Percentiles rank a stretch among this genome's conserved stretches.
Conservation (phyloP, 2,113 vertebrate species). For the Laticauda colubrina region DNA sequence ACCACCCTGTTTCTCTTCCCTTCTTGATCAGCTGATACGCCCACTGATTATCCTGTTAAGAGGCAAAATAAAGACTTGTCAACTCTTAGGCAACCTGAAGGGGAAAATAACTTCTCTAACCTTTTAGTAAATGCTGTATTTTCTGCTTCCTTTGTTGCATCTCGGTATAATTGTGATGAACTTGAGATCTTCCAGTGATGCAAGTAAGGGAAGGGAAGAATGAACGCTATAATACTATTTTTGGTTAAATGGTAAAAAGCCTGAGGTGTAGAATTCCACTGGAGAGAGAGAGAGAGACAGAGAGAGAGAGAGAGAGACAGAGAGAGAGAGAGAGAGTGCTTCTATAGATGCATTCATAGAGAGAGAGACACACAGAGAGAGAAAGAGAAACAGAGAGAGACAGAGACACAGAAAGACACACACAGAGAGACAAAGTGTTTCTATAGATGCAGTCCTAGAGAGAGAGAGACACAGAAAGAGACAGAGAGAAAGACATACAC, state of each 20-base stretch:
- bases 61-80: conserved; percentile 54
- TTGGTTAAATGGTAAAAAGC: conserved; percentile 27
- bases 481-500: background rate
- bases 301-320: fast-evolving
- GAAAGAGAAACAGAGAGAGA: too few species aligned
- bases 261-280: background rate
- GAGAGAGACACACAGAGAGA: background rate
- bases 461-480: too few species aligned
- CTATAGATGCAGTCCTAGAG: too few species aligned
- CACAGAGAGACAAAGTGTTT: background rate
- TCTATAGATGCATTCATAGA: too few species aligned
- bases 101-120: conserved; percentile 58
- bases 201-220: conserved; percentile 12
- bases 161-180: conserved; percentile 54
- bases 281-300: background rate
- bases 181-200: conserved; percentile 46
- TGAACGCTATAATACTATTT: conserved; percentile 38
- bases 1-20: background rate
- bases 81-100: conserved; percentile 42
- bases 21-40: conserved; percentile 40
- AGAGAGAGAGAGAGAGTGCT: background rate
- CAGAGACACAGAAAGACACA: background rate
- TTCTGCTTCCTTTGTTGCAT: conserved; percentile 53
- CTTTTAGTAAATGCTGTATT: conserved; percentile 44
- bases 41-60: conserved; percentile 53